phyloP scores from a whole-genome alignment of 2,113 vertebrate species.

The Cichladusa arquata region DNA sequence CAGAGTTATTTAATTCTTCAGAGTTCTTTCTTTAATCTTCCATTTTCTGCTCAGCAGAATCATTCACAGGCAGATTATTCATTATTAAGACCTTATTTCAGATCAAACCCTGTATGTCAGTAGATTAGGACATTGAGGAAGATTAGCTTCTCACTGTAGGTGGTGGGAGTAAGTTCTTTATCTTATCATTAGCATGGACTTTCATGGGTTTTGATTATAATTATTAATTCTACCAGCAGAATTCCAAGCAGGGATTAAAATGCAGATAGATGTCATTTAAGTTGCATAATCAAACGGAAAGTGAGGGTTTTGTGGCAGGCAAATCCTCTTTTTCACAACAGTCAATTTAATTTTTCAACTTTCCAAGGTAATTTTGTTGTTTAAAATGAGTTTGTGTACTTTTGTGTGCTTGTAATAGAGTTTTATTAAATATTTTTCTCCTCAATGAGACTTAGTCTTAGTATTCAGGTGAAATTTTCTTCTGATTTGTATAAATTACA shows the following conservation, averaged over 20 bases:
- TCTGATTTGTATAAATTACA: neutral
- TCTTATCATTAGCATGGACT: conserved; percentile 72
- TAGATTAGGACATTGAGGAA: conserved; percentile 70
- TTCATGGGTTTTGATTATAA: conserved; percentile 66
- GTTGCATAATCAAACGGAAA: conserved; percentile 29
- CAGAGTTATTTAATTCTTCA: neutral
- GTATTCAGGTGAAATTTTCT: neutral
- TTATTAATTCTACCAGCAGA: conserved; percentile 68
- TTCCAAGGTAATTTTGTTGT: neutral
- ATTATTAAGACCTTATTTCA: conserved; percentile 78
- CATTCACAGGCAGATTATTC: conserved; percentile 65
- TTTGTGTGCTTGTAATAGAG: neutral
- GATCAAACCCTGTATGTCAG: conserved; percentile 56
- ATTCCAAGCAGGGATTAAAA: conserved; percentile 53
- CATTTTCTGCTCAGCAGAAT: conserved; percentile 68
- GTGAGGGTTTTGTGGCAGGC: neutral
- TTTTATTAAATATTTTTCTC: neutral
- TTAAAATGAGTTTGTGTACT: neutral
- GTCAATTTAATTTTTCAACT: neutral
- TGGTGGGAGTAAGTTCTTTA: conserved; percentile 66
- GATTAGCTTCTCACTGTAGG: conserved; percentile 66
- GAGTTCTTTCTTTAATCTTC: conserved; percentile 60
- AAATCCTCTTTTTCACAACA: neutral
- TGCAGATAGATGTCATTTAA: conserved; percentile 35
- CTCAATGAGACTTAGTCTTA: neutral